These are phyloP conservation scores for Periophthalmus magnuspinnatus DNA, from an alignment of 2,797 vertebrate species.

Conservation along the genomic window DNA sequence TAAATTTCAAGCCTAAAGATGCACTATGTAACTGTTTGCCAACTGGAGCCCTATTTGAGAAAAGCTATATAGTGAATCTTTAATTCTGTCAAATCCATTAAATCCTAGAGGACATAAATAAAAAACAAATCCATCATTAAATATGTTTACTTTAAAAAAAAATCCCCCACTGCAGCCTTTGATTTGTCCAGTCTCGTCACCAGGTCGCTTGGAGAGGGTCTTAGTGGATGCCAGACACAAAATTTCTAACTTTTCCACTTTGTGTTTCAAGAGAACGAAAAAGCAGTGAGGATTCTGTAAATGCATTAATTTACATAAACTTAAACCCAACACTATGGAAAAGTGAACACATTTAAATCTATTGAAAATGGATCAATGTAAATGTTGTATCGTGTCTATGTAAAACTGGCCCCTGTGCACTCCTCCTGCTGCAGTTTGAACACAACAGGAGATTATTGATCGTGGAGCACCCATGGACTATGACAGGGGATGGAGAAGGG, in stretches of 20 bases:
- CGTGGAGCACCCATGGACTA: conserved; percentile 58
- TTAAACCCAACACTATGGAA: neutral
- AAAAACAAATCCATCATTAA: too few relatives aligned
- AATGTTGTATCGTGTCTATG: neutral
- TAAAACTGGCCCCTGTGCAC: conserved; percentile 17
- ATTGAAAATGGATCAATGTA: neutral
- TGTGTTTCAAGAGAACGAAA: too few relatives aligned
- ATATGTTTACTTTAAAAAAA: too few relatives aligned
- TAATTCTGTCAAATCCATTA: neutral
- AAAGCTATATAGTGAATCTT: neutral
- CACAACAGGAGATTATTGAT: conserved; percentile 53
- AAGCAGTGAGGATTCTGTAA: too few relatives aligned
- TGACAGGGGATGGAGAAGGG: conserved; percentile 40
- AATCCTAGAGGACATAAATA: neutral
- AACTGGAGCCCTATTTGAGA: too few relatives aligned
- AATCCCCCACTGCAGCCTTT: too few relatives aligned
- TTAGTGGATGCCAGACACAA: too few relatives aligned
- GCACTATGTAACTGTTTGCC: neutral
- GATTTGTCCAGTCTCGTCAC: too few relatives aligned
- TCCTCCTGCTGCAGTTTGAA: conserved; percentile 6
- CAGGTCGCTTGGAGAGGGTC: too few relatives aligned
- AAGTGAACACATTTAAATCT: neutral
- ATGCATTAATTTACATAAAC: too few relatives aligned
- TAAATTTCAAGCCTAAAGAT: too few relatives aligned
- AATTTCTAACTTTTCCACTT: too few relatives aligned